Conservation (phyloP, 2,113 vertebrate genomes). For the Daphoenositta chrysoptera region DNA sequence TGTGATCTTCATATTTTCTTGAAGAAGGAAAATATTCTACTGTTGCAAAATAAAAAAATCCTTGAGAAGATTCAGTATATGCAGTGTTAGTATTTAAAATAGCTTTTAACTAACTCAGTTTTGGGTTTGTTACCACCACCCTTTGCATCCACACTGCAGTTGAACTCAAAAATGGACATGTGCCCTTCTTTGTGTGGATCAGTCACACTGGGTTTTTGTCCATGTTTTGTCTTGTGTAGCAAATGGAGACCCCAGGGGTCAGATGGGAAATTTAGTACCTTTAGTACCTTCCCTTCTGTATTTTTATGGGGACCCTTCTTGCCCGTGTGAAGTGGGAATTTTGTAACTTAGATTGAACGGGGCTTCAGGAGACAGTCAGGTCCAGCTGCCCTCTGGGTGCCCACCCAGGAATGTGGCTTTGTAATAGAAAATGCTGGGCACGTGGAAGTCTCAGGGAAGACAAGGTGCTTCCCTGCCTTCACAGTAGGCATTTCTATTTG, state of each 20-base stretch:
- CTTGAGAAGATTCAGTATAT: not conserved
- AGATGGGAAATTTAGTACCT: not conserved
- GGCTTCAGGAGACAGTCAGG: not conserved
- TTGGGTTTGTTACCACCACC: not conserved
- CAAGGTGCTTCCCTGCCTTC: not conserved
- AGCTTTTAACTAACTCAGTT: not conserved
- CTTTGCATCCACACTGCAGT: not conserved
- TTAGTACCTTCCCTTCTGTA: not conserved
- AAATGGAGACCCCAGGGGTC: not conserved
- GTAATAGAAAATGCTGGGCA: not conserved
- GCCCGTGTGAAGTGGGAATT: not conserved
- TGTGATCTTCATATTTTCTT: not conserved
- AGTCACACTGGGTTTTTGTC: not conserved
- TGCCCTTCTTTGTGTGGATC: not conserved
- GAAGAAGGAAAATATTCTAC: not conserved
- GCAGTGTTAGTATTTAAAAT: not conserved
- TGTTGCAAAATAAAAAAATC: not conserved
- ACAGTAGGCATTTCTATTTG: not conserved
- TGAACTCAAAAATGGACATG: not conserved
- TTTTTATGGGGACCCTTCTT: not conserved
- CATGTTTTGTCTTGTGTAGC: not conserved
- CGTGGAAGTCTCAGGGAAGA: not conserved
- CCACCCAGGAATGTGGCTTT: not conserved
- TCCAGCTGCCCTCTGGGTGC: not conserved
- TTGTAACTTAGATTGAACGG: not conserved